phyloP scores from a whole-genome alignment of 1,140 invertebrate species.

The Rhyzopertha dominica region DNA sequence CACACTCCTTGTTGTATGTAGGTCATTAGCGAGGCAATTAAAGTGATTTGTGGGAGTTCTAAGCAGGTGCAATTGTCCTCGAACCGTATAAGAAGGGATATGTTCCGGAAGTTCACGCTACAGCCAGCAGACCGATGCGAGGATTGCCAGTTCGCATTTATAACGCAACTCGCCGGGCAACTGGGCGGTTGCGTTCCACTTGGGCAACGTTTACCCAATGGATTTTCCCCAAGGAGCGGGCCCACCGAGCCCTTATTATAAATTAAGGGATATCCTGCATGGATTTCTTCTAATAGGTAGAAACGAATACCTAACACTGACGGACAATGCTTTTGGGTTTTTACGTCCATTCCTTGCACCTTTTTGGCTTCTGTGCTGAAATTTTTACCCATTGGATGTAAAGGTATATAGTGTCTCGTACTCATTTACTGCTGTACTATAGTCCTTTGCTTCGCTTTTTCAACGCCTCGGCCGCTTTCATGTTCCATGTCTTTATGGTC shows the following conservation, averaged over 20 bases:
- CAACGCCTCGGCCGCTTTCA: too few species aligned
- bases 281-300: too few species aligned
- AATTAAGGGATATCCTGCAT: conserved; percentile 18
- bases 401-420: too few species aligned
- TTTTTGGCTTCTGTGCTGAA: too few species aligned
- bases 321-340: conserved; percentile 5
- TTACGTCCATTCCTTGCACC: background rate
- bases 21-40: conserved; percentile 27
- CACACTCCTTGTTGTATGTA: conserved; percentile 18
- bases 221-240: conserved; percentile 20
- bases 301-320: too few species aligned
- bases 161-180: too few species aligned
- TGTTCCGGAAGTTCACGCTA: conserved; percentile 17
- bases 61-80: conserved; percentile 30
- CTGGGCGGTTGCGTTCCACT: too few species aligned
- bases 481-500: too few species aligned
- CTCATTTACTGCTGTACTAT: too few species aligned
- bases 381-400: too few species aligned
- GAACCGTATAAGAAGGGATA: conserved; percentile 22
- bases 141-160: too few species aligned
- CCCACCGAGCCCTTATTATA: conserved; percentile 22
- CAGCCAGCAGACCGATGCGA: conserved; percentile 13
- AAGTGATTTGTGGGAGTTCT: conserved; percentile 24
- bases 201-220: conserved; percentile 24
- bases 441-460: too few species aligned